Evolutionary conservation across 1,140 invertebrate species (phyloP).

Genomic region (Aradophagus sp.): DNA sequence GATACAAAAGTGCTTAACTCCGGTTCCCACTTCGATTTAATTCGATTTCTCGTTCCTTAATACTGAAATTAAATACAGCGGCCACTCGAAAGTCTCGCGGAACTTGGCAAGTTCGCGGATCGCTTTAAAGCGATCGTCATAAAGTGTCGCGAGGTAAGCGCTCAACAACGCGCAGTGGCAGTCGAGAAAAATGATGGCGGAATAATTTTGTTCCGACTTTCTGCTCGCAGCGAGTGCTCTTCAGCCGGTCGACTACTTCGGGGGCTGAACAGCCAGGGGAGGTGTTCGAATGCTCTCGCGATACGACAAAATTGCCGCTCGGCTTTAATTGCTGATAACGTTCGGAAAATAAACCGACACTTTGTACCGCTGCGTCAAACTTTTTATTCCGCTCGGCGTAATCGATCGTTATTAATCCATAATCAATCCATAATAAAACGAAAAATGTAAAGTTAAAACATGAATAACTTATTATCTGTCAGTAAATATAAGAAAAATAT

Average conservation of each 20-base stretch:
- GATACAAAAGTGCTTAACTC: too few species aligned
- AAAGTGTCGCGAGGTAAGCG: slow-evolving; percentile 49
- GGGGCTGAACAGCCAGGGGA: slow-evolving; percentile 31
- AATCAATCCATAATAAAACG: too few species aligned
- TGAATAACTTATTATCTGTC: too few species aligned
- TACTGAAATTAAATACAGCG: slow-evolving; percentile 45
- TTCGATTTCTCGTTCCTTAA: too few species aligned
- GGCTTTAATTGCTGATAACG: slow-evolving; percentile 44
- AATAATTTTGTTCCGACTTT: slow-evolving; percentile 57
- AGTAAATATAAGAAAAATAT: too few species aligned
- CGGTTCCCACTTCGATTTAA: too few species aligned
- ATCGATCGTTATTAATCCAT: too few species aligned
- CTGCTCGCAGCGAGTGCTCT: slow-evolving; percentile 46
- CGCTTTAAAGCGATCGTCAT: slow-evolving; percentile 33
- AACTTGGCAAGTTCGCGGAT: slow-evolving; percentile 42
- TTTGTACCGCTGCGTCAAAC: not conserved
- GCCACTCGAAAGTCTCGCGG: slow-evolving; percentile 30
- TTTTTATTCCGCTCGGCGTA: not conserved
- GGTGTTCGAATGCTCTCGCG: slow-evolving; percentile 43
- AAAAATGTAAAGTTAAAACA: too few species aligned
- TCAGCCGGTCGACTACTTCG: slow-evolving; percentile 48
- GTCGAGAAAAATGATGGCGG: slow-evolving; percentile 56
- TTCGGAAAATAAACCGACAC: not conserved
- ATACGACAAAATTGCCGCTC: slow-evolving; percentile 31
- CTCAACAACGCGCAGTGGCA: slow-evolving; percentile 45